Evolutionary conservation across 1,140 invertebrate species (phyloP), one percentile per base, ranked within the genome.

Genomic region (Hermetia illucens): DNA sequence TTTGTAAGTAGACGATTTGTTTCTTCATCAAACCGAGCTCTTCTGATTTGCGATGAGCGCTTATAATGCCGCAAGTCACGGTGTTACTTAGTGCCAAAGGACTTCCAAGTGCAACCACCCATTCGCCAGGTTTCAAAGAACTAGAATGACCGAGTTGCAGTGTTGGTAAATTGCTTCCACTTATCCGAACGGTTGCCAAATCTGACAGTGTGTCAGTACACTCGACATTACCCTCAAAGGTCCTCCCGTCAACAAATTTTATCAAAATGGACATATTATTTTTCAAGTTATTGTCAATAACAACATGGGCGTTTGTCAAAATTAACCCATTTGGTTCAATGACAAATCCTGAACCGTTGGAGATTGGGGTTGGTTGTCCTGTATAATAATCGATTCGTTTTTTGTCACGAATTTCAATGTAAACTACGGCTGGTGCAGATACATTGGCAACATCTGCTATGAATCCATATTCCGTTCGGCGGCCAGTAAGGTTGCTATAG

Each of bases 231-330:
- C 82, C 91, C 20, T 65, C 64, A 53, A 78, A 77, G 0, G 55
- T 65, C 0, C 65, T 62, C 5, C 70, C 70, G 53, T 72, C 66
- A 53, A 68, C 61, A 16, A 75, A 54, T 38, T 52, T 59, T 10
- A 78, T 79, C 43, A 71, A 66, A 0, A 86, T 72, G 34, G n/a
- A n/a, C n/a, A 65, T 67, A 3, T 79, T 73, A 50, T 77, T 70
- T 0, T 76, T 72, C 47, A n/a, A n/a, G n/a, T n/a, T n/a, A n/a
- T 78, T 79, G 52, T 80, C 77, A 6, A 79, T 73, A 3, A 95
- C 85, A 12, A 95, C 90, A 64, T 96, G 92, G 40, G 92, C 92
- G 67, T 95, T 96, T 6, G 92, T 96, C 9, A 96, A 45, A 44
- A 95, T 91, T 12, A 94, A 65, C 2, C 92, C 91, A 70, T 91